Evolutionary conservation across 23 tunicate species (phyloP).

Genomic region (Clavelina lepadiformis): DNA sequence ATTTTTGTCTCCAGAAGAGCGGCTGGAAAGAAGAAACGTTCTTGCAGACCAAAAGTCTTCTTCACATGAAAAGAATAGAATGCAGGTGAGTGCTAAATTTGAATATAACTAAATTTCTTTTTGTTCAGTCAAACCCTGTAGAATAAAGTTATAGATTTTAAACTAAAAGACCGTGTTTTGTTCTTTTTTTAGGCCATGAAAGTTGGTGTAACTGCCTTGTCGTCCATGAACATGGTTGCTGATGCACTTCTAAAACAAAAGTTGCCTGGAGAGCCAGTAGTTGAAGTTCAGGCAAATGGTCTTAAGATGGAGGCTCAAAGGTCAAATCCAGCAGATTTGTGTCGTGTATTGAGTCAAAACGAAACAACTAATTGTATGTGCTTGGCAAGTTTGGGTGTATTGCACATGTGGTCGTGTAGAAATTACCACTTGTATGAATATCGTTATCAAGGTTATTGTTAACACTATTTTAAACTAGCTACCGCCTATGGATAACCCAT

Average conservation of each 20-base stretch:
- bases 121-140: neutral
- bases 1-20: slow-evolving; percentile 73
- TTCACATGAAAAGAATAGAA: slow-evolving; percentile 24
- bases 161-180: neutral
- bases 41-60: slow-evolving; percentile 3
- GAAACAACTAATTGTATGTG: slow-evolving; percentile 13
- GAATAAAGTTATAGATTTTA: neutral
- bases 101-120: neutral
- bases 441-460: no score
- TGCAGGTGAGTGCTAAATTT: slow-evolving; percentile 43
- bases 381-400: no score
- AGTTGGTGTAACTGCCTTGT: slow-evolving; percentile 42
- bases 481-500: no score
- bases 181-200: slow-evolving; percentile 19
- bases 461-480: no score
- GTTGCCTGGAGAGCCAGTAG: slow-evolving; percentile 61
- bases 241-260: slow-evolving; percentile 42
- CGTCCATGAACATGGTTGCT: slow-evolving; percentile 33
- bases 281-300: slow-evolving; percentile 26
- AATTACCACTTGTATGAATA: no score
- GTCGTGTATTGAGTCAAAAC: slow-evolving; percentile 13
- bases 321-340: slow-evolving; percentile 7
- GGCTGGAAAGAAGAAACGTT: slow-evolving; percentile 32
- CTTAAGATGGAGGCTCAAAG: slow-evolving; percentile 37
- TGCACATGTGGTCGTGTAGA: no score